A percentile compares a stretch with the other conserved stretches of the same genome.
Conservation (phyloP, 2,888 invertebrate genomes). For the Asteroscopus sphinx region DNA sequence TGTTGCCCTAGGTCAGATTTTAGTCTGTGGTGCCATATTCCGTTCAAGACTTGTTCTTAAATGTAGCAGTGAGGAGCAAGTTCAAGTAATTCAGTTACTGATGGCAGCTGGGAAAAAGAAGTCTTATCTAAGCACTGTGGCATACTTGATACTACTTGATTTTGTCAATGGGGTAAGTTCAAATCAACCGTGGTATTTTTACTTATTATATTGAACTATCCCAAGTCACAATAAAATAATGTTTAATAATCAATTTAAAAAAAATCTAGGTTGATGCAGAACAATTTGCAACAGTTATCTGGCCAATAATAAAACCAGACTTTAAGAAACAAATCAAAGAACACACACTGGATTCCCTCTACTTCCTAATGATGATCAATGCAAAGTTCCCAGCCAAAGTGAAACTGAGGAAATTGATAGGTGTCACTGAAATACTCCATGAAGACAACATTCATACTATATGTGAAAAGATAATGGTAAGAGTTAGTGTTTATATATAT, state of each 20-base stretch:
- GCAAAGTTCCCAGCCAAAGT: constrained; percentile 85
- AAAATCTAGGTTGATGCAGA: constrained; percentile 85
- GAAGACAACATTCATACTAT: constrained; percentile 89
- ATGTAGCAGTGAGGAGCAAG: constrained; percentile 84
- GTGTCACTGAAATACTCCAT: constrained; percentile 88
- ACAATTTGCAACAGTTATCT: constrained; percentile 88
- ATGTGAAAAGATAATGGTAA: constrained; percentile 91
- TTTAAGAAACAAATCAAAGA: constrained; percentile 91
- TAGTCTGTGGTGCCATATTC: constrained; percentile 92
- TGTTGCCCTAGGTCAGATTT: constrained; percentile 92
- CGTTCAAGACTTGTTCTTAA: constrained; percentile 90
- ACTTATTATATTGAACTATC: not conserved
- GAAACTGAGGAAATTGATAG: constrained; percentile 89
- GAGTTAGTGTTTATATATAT: constrained; percentile 25
- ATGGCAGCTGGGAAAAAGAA: constrained; percentile 90
- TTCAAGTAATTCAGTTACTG: constrained; percentile 75
- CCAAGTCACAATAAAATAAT: not conserved
- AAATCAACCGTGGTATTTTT: not conserved
- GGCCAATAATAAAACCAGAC: constrained; percentile 90
- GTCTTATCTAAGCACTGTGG: constrained; percentile 90
- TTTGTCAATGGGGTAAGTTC: constrained; percentile 88
- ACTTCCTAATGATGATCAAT: constrained; percentile 88
- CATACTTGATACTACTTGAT: constrained; percentile 91
- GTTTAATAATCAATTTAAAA: no score
- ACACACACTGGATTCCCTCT: constrained; percentile 91